phyloP scores from a whole-genome alignment of 2,888 invertebrate genomes.

The Acanthosoma haemorrhoidale region DNA sequence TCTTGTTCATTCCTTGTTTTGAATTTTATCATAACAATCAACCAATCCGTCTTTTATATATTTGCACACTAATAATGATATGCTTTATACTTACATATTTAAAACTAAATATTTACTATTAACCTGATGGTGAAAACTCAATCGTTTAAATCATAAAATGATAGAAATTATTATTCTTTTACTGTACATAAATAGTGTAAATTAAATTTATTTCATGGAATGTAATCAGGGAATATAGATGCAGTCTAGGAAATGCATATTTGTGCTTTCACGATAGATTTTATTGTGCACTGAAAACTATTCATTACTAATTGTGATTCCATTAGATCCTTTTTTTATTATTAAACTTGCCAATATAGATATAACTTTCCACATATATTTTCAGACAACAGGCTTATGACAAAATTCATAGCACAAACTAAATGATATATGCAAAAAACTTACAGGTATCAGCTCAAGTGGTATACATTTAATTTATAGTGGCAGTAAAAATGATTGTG shows the following conservation, averaged over 20 bases:
- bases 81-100: no score
- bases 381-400: background rate
- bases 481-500: constrained; percentile 9
- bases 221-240: constrained; percentile 1
- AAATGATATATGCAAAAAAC: background rate
- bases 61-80: no score
- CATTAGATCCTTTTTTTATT: background rate
- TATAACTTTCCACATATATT: background rate
- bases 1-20: no score
- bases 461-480: background rate
- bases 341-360: background rate
- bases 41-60: no score
- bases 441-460: background rate
- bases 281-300: constrained; percentile 6
- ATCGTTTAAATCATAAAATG: no score
- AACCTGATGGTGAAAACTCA: no score
- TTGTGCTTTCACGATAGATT: background rate
- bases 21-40: no score
- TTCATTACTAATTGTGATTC: constrained; percentile 16
- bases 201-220: constrained; percentile 13
- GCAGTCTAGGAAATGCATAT: constrained; percentile 19
- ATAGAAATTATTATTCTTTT: background rate
- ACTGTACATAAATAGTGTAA: background rate
- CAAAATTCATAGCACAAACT: background rate
- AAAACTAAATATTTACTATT: no score